Conservation (phyloP, 1,140 invertebrate species). For the Drosophila sechellia region DNA sequence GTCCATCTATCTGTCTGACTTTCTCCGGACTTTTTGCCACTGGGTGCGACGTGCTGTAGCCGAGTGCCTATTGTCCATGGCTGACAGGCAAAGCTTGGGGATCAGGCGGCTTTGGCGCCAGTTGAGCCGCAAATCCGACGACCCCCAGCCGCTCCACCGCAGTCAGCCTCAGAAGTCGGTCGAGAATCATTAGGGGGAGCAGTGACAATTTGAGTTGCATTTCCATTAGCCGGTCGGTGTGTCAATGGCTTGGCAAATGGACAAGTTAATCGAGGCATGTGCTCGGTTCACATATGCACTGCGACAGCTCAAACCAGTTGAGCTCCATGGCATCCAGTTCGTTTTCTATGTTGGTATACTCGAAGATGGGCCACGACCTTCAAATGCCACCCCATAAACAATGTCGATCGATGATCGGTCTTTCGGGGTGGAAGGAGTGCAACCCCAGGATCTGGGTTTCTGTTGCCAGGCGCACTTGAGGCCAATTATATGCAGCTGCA, state of each 20-base stretch:
- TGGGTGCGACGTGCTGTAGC: too few species aligned
- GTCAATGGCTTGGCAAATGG: conserved; percentile 47
- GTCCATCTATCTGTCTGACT: conserved; percentile 8
- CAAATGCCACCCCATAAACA: conserved; percentile 46
- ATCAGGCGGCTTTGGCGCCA: conserved; percentile 59
- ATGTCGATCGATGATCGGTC: conserved; percentile 1
- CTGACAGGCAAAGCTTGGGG: conserved; percentile 60
- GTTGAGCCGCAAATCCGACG: conserved; percentile 43
- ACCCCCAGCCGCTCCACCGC: conserved; percentile 6
- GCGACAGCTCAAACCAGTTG: conserved; percentile 28
- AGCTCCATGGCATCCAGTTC: conserved; percentile 22
- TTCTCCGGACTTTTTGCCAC: conserved; percentile 14
- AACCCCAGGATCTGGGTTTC: conserved; percentile 18
- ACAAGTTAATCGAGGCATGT: conserved; percentile 50
- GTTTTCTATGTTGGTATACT: background rate
- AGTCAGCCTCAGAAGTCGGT: background rate
- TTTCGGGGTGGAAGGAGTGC: conserved; percentile 22
- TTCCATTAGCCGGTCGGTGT: conserved; percentile 40
- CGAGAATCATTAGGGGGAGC: conserved; percentile 15
- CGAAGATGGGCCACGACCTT: conserved; percentile 45
- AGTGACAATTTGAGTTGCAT: conserved; percentile 58
- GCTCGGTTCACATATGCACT: conserved; percentile 27
- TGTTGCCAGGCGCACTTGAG: conserved; percentile 16
- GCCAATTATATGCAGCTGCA: conserved; percentile 23
- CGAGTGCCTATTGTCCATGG: conserved; percentile 21